Evolutionary conservation across 2,888 invertebrate species (phyloP).

Genomic region (Tetranychus truncatus): DNA sequence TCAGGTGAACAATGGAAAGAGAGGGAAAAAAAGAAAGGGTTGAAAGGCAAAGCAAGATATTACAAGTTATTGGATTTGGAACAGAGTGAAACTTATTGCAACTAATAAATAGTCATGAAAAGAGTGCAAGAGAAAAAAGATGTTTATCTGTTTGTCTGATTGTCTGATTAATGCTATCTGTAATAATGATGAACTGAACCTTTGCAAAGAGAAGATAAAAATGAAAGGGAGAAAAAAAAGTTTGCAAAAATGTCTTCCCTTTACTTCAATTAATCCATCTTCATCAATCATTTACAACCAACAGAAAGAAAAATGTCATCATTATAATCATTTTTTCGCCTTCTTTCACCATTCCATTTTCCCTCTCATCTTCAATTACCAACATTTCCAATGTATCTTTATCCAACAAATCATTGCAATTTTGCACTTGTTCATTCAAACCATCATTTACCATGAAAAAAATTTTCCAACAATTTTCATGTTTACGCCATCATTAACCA

Average conservation of each 20-base stretch:
- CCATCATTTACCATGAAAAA: no score
- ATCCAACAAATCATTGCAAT: no score
- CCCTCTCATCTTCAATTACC: background rate
- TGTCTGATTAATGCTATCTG: background rate
- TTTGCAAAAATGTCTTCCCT: background rate
- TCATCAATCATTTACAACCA: background rate
- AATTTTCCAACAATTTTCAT: no score
- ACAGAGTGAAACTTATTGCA: no score
- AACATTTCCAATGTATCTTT: no score
- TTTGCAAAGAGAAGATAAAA: background rate
- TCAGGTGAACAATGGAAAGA: no score
- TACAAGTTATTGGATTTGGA: no score
- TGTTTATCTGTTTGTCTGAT: background rate
- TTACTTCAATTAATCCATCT: background rate
- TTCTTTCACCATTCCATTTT: no score
- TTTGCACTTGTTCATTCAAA: no score
- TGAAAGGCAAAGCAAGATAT: no score
- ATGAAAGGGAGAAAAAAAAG: background rate
- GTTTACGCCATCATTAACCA: no score
- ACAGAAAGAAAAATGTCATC: background rate
- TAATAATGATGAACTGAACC: background rate
- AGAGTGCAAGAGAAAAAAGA: background rate
- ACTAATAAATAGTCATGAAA: background rate
- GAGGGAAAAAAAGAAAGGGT: no score
- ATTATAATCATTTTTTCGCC: background rate